These are phyloP conservation scores for Drosophila austrosaltans DNA, from an alignment of 2,888 invertebrate genomes.

Conservation along the genomic window DNA sequence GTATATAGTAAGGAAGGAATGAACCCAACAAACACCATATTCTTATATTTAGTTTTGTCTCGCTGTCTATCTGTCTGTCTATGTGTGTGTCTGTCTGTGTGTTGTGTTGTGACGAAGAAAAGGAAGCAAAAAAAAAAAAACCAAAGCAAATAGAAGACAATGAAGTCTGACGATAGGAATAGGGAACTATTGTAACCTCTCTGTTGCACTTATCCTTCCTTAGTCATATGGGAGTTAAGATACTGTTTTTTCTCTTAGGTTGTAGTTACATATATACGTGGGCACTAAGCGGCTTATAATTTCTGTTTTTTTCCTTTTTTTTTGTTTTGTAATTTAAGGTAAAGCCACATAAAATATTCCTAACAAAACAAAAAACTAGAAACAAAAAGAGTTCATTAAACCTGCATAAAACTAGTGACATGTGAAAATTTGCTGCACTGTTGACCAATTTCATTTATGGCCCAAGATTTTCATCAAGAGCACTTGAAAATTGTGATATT, in stretches of 20 bases:
- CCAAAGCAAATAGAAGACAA: slow-evolving; percentile 65
- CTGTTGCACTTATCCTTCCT: slow-evolving; percentile 4
- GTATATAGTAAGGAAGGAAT: slow-evolving; percentile 24
- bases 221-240: slow-evolving; percentile 6
- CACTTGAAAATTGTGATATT: not conserved
- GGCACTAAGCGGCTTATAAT: slow-evolving; percentile 68
- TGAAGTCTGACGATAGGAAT: slow-evolving; percentile 43
- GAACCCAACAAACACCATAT: slow-evolving; percentile 43
- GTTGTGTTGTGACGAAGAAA: slow-evolving; percentile 36
- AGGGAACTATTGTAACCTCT: not conserved
- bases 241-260: slow-evolving; percentile 5
- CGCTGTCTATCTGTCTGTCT: slow-evolving; percentile 13
- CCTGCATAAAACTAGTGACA: slow-evolving; percentile 1
- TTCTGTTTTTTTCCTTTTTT: slow-evolving; percentile 9
- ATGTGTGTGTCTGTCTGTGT: slow-evolving; percentile 5
- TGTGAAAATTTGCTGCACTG: slow-evolving; percentile 13
- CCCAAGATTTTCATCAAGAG: slow-evolving; percentile 15
- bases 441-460: slow-evolving; percentile 49
- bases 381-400: slow-evolving; percentile 6
- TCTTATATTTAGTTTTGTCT: slow-evolving; percentile 53
- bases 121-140: slow-evolving; percentile 52
- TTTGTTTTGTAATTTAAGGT: slow-evolving; percentile 11
- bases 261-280: slow-evolving; percentile 2
- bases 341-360: slow-evolving; percentile 7
- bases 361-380: not conserved